A percentile compares a stretch with the other conserved stretches of the same genome.
These are phyloP conservation scores for Poeciliopsis presidionis DNA, from an alignment of 2,797 vertebrate genomes.

Conservation along the genomic window DNA sequence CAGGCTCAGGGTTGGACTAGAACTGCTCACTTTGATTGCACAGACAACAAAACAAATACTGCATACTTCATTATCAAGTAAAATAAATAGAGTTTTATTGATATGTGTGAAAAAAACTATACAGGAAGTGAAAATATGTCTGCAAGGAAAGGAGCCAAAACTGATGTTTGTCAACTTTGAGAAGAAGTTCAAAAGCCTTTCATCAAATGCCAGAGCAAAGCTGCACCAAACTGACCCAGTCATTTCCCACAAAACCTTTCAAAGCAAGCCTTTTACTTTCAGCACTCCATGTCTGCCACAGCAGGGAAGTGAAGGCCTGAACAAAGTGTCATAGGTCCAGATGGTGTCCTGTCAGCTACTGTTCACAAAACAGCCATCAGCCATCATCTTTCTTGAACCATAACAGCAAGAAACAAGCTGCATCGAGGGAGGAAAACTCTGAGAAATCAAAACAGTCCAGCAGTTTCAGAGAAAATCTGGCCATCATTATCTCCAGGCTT, in stretches of 20 bases:
- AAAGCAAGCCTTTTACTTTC: constrained; percentile 34
- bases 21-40: constrained; percentile 39
- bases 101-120: background rate
- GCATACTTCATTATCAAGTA: background rate
- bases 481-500: constrained; percentile 40
- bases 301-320: constrained; percentile 31
- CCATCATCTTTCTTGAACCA: constrained; percentile 31
- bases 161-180: background rate
- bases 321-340: constrained; percentile 44
- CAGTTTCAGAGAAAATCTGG: constrained; percentile 1
- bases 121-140: background rate
- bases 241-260: constrained; percentile 34
- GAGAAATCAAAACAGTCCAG: constrained; percentile 11
- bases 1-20: constrained; percentile 30
- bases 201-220: constrained; percentile 31
- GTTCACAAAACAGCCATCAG: constrained; percentile 34
- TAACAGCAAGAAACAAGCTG: constrained; percentile 26
- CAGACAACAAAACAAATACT: constrained; percentile 39
- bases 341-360: constrained; percentile 46
- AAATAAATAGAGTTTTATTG: background rate
- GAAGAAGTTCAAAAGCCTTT: constrained; percentile 24
- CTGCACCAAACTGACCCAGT: background rate
- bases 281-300: constrained; percentile 13
- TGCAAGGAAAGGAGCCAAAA: background rate
- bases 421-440: background rate